phyloP scores from a whole-genome alignment of 2,888 invertebrate genomes.

The Pseudococcus jackbeardsleyi region DNA sequence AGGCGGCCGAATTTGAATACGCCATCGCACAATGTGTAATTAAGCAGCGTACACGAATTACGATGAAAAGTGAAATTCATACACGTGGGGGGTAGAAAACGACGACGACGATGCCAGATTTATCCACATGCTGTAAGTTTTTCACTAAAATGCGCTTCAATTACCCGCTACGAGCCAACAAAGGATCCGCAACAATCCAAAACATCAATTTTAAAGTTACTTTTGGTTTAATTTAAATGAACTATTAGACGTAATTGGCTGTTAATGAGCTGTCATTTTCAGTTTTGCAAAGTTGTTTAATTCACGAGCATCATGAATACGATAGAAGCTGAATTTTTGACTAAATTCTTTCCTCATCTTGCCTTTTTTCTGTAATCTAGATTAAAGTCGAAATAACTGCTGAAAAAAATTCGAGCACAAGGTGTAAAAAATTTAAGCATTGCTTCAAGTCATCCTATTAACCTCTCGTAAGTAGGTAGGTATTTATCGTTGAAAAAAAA shows the following conservation, averaged over 20 bases:
- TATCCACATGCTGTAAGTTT: neutral
- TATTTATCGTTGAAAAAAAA: no score
- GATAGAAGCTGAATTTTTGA: neutral
- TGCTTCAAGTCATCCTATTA: no score
- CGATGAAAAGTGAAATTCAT: conserved; percentile 16
- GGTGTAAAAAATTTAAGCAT: no score
- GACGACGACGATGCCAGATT: neutral
- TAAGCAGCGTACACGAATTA: neutral
- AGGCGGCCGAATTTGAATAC: conserved; percentile 9
- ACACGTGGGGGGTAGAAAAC: neutral
- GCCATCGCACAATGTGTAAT: neutral
- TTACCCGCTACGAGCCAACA: neutral
- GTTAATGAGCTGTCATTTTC: conserved; percentile 51
- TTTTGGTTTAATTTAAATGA: conserved; percentile 1
- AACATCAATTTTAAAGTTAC: conserved; percentile 52
- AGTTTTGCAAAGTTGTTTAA: conserved; percentile 42
- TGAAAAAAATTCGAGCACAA: no score
- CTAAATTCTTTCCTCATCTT: neutral
- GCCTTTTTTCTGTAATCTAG: neutral
- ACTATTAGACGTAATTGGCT: conserved; percentile 48
- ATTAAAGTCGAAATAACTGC: neutral
- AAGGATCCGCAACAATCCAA: conserved; percentile 11
- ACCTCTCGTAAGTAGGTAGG: no score
- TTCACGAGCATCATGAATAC: neutral
- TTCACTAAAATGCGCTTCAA: conserved; percentile 25